phyloP scores from a whole-genome alignment of 2,888 invertebrate species.

The Myathropa florea region DNA sequence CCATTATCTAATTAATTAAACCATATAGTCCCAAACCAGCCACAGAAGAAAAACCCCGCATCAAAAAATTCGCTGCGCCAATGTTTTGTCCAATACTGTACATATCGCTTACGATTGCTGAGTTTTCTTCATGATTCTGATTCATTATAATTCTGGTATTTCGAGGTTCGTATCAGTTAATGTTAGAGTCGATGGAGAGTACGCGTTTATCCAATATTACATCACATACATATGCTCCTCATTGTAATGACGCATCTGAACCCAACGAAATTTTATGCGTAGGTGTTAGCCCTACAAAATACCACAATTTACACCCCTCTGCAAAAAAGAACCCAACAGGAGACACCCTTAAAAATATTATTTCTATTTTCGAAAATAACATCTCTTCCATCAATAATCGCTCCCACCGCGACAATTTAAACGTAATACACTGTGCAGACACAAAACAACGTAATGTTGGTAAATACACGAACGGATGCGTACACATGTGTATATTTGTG shows the following conservation, averaged over 20 bases:
- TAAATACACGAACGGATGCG: neutral
- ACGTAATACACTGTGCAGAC: constrained; percentile 7
- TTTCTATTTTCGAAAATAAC: constrained; percentile 8
- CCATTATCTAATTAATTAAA: too few relatives aligned
- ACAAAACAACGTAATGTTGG: constrained; percentile 26
- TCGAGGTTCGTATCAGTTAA: neutral
- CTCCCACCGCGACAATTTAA: neutral
- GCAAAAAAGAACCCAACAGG: neutral
- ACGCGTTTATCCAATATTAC: neutral
- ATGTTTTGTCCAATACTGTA: too few relatives aligned
- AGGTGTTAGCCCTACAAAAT: neutral
- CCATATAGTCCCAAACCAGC: too few relatives aligned
- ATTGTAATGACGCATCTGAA: neutral
- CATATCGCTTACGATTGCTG: too few relatives aligned
- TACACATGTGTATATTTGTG: neutral
- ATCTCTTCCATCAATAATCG: constrained; percentile 7
- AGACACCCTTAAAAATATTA: constrained; percentile 10
- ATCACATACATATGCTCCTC: neutral
- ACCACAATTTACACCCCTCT: neutral
- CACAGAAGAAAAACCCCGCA: too few relatives aligned
- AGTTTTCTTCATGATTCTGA: too few relatives aligned
- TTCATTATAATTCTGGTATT: neutral
- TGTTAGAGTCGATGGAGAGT: neutral
- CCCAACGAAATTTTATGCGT: neutral
- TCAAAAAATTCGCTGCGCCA: too few relatives aligned